phyloP scores from a whole-genome alignment of 2,888 invertebrate species.

The Mylabris sibirica region DNA sequence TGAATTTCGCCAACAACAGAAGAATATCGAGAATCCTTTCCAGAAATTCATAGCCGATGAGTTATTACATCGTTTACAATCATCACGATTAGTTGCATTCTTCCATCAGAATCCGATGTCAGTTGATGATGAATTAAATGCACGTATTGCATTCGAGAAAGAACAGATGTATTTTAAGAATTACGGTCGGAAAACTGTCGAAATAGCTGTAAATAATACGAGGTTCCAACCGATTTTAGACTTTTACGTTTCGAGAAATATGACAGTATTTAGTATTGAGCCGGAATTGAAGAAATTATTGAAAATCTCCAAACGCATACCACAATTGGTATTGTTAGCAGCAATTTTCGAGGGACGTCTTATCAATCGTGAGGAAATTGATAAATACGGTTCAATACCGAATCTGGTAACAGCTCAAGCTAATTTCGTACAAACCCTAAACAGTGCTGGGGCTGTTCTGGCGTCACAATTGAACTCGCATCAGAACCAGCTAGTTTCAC shows the following conservation, averaged over 20 bases:
- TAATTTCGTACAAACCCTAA: slow-evolving; percentile 73
- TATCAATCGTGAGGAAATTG: slow-evolving; percentile 73
- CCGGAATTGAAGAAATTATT: slow-evolving; percentile 68
- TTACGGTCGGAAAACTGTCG: slow-evolving; percentile 72
- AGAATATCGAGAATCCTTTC: slow-evolving; percentile 72
- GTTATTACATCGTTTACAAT: slow-evolving; percentile 73
- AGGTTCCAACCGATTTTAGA: slow-evolving; percentile 72
- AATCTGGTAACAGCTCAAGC: slow-evolving; percentile 72
- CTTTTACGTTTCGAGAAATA: slow-evolving; percentile 70
- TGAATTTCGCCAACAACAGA: slow-evolving; percentile 27
- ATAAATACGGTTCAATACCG: slow-evolving; percentile 71
- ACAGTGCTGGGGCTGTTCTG: slow-evolving; percentile 70
- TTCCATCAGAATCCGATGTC: slow-evolving; percentile 76
- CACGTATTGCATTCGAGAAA: slow-evolving; percentile 69
- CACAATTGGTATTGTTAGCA: slow-evolving; percentile 75
- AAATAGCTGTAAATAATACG: slow-evolving; percentile 72
- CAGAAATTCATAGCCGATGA: slow-evolving; percentile 77
- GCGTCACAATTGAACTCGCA: slow-evolving; percentile 73
- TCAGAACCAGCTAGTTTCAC: slow-evolving; percentile 72
- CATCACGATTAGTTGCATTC: slow-evolving; percentile 75
- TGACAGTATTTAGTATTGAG: slow-evolving; percentile 75
- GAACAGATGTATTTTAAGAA: slow-evolving; percentile 74
- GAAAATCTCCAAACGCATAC: slow-evolving; percentile 73
- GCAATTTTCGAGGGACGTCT: slow-evolving; percentile 77
- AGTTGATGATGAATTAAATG: slow-evolving; percentile 71